Conservation (phyloP, 1,140 invertebrate genomes). For the Megalonaias nervosa region DNA sequence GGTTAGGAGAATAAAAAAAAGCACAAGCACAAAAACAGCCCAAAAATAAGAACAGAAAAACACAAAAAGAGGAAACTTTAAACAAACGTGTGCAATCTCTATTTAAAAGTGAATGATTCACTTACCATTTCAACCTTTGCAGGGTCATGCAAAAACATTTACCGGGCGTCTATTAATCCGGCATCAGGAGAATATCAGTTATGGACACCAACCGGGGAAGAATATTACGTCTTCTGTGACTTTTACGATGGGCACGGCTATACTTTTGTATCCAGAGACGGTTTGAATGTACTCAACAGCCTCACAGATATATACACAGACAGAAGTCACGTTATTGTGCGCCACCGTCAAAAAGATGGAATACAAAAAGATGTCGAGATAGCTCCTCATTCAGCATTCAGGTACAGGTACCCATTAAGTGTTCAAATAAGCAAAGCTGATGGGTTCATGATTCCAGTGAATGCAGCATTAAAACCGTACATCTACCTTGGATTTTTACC, state of each 20-base stretch:
- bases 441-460: background rate
- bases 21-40: too few relatives aligned
- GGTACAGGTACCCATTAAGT: background rate
- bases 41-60: too few relatives aligned
- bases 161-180: too few relatives aligned
- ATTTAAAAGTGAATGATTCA: too few relatives aligned
- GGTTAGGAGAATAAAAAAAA: too few relatives aligned
- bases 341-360: background rate
- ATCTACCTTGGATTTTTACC: background rate
- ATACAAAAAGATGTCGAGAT: conserved; percentile 1
- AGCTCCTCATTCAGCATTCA: conserved; percentile 3
- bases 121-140: too few relatives aligned
- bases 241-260: conserved; percentile 16
- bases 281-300: background rate
- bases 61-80: too few relatives aligned
- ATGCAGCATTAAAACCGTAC: conserved; percentile 3
- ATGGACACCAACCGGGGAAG: conserved; percentile 17
- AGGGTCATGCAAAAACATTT: too few relatives aligned
- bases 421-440: conserved; percentile 9
- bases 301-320: conserved; percentile 8
- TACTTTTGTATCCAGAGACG: conserved; percentile 4
- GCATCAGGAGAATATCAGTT: too few relatives aligned
- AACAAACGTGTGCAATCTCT: too few relatives aligned
- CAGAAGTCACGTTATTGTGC: conserved; percentile 10
- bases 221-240: conserved; percentile 17